These are phyloP conservation scores for Octopus bimaculoides DNA, from an alignment of 1,140 invertebrate species.

Conservation along the genomic window DNA sequence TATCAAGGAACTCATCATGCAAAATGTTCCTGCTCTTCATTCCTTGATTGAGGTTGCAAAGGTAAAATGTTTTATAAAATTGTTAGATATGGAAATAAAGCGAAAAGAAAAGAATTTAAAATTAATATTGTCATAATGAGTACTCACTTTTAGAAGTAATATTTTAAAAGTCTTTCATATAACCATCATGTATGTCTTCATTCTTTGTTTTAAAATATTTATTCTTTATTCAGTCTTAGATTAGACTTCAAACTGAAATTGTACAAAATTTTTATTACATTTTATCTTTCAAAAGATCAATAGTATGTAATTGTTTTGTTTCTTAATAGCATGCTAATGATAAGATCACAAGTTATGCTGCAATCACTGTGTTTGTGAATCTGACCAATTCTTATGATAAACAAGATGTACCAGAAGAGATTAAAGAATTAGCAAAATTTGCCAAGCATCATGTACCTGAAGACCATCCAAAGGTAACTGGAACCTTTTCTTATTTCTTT, in stretches of 20 bases:
- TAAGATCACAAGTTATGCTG: conserved; percentile 85
- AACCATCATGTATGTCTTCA: too few relatives aligned
- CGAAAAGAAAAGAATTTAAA: too few relatives aligned
- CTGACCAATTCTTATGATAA: conserved; percentile 98
- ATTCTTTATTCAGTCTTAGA: too few relatives aligned
- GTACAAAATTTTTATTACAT: neutral
- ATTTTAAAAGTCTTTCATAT: too few relatives aligned
- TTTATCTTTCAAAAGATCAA: neutral
- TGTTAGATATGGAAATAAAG: too few relatives aligned
- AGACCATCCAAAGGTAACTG: conserved; percentile 68
- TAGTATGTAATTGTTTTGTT: conserved; percentile 4
- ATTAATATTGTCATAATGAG: too few relatives aligned
- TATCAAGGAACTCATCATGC: conserved; percentile 94
- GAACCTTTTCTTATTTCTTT: neutral
- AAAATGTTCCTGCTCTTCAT: conserved; percentile 78
- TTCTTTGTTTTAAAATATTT: too few relatives aligned
- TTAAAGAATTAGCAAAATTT: conserved; percentile 97
- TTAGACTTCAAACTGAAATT: too few relatives aligned
- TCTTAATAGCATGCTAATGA: conserved; percentile 54
- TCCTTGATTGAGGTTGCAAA: conserved; percentile 84
- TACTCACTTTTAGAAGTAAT: too few relatives aligned
- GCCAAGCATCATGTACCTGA: conserved; percentile 99
- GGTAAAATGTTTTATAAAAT: conserved; percentile 30
- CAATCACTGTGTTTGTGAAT: conserved; percentile 94
- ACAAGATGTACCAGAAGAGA: conserved; percentile 93